phyloP scores from a whole-genome alignment of 1,140 invertebrate species.

The Tribolium castaneum region DNA sequence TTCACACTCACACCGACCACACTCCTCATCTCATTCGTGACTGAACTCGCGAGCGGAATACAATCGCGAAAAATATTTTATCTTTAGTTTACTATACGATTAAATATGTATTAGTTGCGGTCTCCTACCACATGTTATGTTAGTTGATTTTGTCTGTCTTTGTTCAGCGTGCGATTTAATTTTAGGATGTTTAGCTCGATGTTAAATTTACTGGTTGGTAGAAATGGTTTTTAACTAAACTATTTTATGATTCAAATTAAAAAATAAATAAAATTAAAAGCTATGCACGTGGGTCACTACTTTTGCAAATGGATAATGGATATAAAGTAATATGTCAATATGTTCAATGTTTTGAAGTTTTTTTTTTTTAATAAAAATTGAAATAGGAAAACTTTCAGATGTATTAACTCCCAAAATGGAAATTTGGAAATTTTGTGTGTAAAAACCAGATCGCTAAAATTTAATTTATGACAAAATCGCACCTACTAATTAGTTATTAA shows the following conservation, averaged over 20 bases:
- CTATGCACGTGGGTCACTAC: neutral
- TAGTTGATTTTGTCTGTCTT: conserved; percentile 86
- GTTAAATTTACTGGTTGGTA: conserved; percentile 70
- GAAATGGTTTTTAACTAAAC: too few species aligned
- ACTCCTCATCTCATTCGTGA: neutral
- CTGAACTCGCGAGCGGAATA: neutral
- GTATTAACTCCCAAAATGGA: too few species aligned
- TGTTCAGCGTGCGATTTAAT: conserved; percentile 79
- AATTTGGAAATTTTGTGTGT: too few species aligned
- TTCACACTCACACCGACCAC: neutral
- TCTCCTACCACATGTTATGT: conserved; percentile 82
- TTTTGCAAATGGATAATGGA: too few species aligned
- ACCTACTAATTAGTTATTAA: too few species aligned
- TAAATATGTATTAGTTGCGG: conserved; percentile 64
- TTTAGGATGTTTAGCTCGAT: conserved; percentile 74
- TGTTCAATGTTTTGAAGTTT: too few species aligned
- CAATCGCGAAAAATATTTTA: neutral
- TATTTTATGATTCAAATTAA: neutral
- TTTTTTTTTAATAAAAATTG: too few species aligned
- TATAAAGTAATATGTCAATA: too few species aligned
- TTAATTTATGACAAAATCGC: too few species aligned
- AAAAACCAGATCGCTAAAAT: too few species aligned
- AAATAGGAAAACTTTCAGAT: too few species aligned
- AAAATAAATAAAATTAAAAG: too few species aligned
- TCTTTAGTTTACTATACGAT: conserved; percentile 65